Conservation (phyloP, 2,113 vertebrate species). For the Charadrius vociferus region DNA sequence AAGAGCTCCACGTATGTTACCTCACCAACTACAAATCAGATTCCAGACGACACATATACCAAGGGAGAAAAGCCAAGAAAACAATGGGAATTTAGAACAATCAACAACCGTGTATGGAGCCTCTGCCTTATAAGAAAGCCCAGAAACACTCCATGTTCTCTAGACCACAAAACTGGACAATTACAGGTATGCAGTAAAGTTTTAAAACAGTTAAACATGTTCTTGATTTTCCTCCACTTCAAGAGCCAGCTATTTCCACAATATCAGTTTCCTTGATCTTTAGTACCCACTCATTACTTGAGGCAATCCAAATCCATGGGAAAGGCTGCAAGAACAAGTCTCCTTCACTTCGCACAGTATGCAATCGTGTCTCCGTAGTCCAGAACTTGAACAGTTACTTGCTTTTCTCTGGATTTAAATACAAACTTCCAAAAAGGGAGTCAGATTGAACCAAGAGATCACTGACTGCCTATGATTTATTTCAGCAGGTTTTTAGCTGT, state of each 20-base stretch:
- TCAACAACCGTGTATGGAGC: constrained; percentile 91
- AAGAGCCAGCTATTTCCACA: constrained; percentile 50
- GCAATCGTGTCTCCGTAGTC: not conserved
- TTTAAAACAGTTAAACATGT: constrained; percentile 59
- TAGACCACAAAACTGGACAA: constrained; percentile 85
- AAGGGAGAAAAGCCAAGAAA: constrained; percentile 99
- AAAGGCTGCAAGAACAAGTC: constrained; percentile 24
- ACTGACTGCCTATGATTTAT: not conserved
- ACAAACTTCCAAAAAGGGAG: not conserved
- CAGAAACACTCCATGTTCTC: constrained; percentile 89
- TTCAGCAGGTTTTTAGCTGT: not conserved
- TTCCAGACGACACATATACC: constrained; percentile 99
- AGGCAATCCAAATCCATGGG: constrained; percentile 70
- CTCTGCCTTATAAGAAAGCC: constrained; percentile 92
- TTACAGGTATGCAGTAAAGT: constrained; percentile 96
- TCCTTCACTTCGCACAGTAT: rapidly evolving
- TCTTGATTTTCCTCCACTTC: constrained; percentile 74
- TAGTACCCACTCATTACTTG: constrained; percentile 32
- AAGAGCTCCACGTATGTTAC: constrained; percentile 99
- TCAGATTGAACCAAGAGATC: not conserved
- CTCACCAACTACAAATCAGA: constrained; percentile 99
- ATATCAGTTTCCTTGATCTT: constrained; percentile 22
- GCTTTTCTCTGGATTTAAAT: not conserved
- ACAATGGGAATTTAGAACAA: constrained; percentile 99
- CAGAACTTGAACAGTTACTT: not conserved